Base-by-base conservation (phyloP, 2,113 vertebrate species). In the Cacatua alba region DNA sequence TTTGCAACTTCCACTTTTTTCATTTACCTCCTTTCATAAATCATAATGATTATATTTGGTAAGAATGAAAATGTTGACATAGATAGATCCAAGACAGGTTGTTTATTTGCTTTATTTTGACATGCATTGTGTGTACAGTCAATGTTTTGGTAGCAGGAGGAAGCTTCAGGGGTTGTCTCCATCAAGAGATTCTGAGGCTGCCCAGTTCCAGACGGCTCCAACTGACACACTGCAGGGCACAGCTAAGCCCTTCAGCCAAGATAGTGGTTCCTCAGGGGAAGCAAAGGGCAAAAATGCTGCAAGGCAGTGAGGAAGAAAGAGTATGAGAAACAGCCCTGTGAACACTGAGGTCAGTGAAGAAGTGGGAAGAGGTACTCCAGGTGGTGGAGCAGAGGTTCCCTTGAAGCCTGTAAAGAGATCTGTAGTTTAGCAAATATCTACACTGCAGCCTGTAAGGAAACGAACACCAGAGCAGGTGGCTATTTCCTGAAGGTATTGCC, bases 141-240 rank as follows among this genome's bases (percentile, higher is more conserved):
- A 35, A 85, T 18, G 19, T 67, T 59, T 67, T 52, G 4, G 17
- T n/a, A 62, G 29, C 24, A 67, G 37, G 2, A 43, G 5, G 20
- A 6, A 5, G 23, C 44, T 51, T 6, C 11, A 11, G 17, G 23
- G 17, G 6, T 0, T 0, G 17, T 43, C 25, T 52, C 18, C 67
- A 19, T 41, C 20, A 39, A 43, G 26, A 35, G 11, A 10, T n/a
- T 59, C 33, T 59, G 55, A 13, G n/a, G 59, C n/a, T 62, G 15
- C 23, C 15, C 2, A 3, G 19, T 57, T 49, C 41, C 41, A 55
- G 24, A 2, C 0, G 0, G 20, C 8, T 35, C 21, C n/a, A 29
- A 3, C 13, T 0, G 1, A 15, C 10, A 8, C 46, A 25, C 13
- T 0, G 0, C 8, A 48, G 19, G 71, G 6, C 24, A n/a, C 0